Conservation (phyloP, 1,140 invertebrate genomes). For the Phenacoccus solenopsis region DNA sequence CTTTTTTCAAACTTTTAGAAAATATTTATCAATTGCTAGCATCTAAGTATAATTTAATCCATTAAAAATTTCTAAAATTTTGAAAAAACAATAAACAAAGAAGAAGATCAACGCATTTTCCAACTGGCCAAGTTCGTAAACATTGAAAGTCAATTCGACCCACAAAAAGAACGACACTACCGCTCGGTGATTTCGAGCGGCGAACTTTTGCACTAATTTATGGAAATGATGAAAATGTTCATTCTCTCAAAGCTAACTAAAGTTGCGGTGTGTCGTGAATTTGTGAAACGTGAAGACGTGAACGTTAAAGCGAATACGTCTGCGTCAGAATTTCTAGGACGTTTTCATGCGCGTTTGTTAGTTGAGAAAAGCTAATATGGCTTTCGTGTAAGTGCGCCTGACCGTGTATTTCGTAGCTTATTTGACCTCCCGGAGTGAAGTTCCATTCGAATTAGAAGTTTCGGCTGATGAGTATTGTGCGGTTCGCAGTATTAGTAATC, state of each 20-base stretch:
- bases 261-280: background rate
- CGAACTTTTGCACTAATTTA: background rate
- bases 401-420: conserved; percentile 9
- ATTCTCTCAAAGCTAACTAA: background rate
- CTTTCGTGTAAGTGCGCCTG: conserved; percentile 13
- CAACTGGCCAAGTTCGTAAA: too few relatives aligned
- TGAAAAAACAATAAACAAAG: background rate
- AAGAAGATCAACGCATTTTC: background rate
- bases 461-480: conserved; percentile 9
- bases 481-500: conserved; percentile 13
- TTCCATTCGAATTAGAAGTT: conserved; percentile 9
- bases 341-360: conserved; percentile 16
- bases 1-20: too few relatives aligned
- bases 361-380: conserved; percentile 15
- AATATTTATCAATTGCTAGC: too few relatives aligned
- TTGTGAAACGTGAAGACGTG: conserved; percentile 1
- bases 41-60: too few relatives aligned
- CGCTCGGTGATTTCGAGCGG: background rate
- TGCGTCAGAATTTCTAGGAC: conserved; percentile 16
- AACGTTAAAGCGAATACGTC: background rate
- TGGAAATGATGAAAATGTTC: background rate
- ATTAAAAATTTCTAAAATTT: too few relatives aligned
- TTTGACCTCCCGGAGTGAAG: conserved; percentile 14
- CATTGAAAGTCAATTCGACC: too few relatives aligned
- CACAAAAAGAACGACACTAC: background rate